These are phyloP conservation scores for Pachyramphus minor DNA, from an alignment of 2,113 vertebrate genomes.

Conservation along the genomic window DNA sequence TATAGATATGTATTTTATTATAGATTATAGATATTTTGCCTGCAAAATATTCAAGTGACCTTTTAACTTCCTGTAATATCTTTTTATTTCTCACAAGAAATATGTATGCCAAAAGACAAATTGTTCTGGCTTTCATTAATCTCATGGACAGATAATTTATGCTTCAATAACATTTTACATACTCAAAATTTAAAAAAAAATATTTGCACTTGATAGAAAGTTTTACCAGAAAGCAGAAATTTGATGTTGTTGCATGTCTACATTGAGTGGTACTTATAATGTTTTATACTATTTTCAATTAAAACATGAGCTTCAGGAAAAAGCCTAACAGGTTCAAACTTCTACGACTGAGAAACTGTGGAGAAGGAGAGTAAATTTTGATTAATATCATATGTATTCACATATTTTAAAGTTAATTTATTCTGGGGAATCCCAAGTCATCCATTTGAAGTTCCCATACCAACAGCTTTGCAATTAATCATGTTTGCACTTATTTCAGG, in stretches of 20 bases:
- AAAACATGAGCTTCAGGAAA: background rate
- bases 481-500: background rate
- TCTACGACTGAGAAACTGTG: background rate
- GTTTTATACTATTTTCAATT: background rate
- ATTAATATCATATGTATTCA: background rate
- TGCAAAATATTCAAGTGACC: background rate
- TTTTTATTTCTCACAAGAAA: background rate
- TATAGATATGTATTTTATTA: no score
- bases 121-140: background rate
- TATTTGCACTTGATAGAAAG: background rate
- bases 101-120: background rate
- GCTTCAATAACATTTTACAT: background rate
- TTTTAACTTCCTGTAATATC: background rate
- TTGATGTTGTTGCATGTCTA: background rate
- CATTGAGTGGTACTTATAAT: background rate
- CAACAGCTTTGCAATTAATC: background rate
- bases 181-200: background rate
- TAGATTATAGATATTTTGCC: no score
- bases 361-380: background rate
- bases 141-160: background rate
- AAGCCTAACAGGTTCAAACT: background rate
- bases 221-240: background rate
- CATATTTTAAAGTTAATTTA: background rate
- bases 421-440: background rate
- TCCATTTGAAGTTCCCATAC: background rate